Base-by-base conservation (phyloP, 1,140 invertebrate genomes). In the Pseudomyrmex sp. region DNA sequence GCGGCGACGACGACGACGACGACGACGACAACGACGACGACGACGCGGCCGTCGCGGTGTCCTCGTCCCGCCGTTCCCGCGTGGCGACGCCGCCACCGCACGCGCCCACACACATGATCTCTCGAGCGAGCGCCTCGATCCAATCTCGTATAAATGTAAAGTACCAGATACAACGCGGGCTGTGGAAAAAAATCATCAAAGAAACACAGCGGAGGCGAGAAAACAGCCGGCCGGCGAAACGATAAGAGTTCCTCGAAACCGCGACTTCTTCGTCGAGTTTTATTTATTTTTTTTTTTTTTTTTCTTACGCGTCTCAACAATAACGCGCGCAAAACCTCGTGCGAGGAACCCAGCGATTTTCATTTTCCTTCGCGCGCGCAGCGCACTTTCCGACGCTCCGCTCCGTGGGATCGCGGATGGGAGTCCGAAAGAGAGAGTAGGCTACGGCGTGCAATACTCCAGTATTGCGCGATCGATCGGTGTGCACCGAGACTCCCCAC, bases 401-500 rank as follows among this genome's bases (percentile, higher is more conserved):
- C 61, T 63, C 35, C 74, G 61, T 76, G 74, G 75, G 74, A 76
- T 76, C 61, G 74, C 74, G 74, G 23, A n/a, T 13, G 68, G 12
- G 75, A 68, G 62, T 58, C 63, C 75, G 75, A 77, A 77, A 77
- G 62, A 77, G 75, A 77, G 75, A 77, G 75, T 66, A 44, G 61
- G 54, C 69, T 23, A 73, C 52, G 54, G 59, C 70, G 56, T 15
- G 68, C 68, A 20, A 73, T 35, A 52, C 50, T 12, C 12, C 23
- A 61, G 12, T 66, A 35, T 77, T 77, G 75, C 75, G 75, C 63
- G 75, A 77, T 77, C 75, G 75, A 77, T 77, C 75, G 75, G n/a
- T 56, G 18, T 56, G 18, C 61, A 13, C 20, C 7, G 73, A 63
- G 61, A 76, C 61, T 76, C 66, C 74, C 74, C 35, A 7, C 35